Evolutionary conservation across 2,888 invertebrate species (phyloP).

Genomic region (Itoplectis maculator): DNA sequence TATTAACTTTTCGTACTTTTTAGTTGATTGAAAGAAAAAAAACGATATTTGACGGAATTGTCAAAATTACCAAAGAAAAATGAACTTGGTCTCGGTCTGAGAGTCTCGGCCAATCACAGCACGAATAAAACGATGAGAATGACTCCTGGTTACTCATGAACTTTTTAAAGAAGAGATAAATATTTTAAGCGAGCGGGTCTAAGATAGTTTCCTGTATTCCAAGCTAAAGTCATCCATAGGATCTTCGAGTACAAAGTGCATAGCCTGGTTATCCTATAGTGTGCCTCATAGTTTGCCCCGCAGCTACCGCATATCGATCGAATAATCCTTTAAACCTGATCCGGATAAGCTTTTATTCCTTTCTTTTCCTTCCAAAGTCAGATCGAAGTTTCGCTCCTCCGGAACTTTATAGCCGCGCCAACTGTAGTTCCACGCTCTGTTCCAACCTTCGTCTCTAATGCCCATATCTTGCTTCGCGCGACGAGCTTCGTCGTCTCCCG

Average conservation of each 20-base stretch:
- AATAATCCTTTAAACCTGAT: slow-evolving; percentile 50
- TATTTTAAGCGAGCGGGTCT: not conserved
- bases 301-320: slow-evolving; percentile 31
- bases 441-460: not conserved
- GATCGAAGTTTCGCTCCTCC: slow-evolving; percentile 33
- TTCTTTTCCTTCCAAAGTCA: slow-evolving; percentile 26
- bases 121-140: no score
- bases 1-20: no score
- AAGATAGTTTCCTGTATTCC: not conserved
- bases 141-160: no score
- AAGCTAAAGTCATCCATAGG: not conserved
- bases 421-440: slow-evolving; percentile 9
- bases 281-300: slow-evolving; percentile 6
- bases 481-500: not conserved
- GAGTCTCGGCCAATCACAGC: no score
- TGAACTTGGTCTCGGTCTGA: no score
- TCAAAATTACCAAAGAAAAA: no score
- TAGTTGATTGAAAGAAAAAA: no score
- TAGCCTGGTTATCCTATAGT: slow-evolving; percentile 13
- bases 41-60: no score
- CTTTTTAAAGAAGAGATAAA: not conserved
- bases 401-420: slow-evolving; percentile 33
- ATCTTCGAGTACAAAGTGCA: slow-evolving; percentile 20
- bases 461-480: slow-evolving; percentile 3
- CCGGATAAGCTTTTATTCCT: slow-evolving; percentile 42